Conservation (phyloP, 1,140 invertebrate genomes). For the Dreissena rostriformis region DNA sequence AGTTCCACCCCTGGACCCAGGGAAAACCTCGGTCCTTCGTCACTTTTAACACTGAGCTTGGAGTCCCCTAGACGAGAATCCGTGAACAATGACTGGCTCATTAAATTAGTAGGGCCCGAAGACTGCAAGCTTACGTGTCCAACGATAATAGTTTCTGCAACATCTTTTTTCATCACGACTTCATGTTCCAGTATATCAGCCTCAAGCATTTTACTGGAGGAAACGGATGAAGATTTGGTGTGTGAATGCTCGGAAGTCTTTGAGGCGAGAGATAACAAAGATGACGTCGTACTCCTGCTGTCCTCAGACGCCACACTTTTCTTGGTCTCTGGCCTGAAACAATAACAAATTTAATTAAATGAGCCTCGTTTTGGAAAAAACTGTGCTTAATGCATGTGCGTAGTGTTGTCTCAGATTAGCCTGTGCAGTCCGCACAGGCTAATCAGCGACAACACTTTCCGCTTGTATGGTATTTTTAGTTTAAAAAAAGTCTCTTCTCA, state of each 20-base stretch:
- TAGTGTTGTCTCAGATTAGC: too few species aligned
- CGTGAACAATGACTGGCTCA: constrained; percentile 46
- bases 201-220: constrained; percentile 19
- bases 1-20: constrained; percentile 61
- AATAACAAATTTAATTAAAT: constrained; percentile 18
- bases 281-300: constrained; percentile 50
- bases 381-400: too few species aligned
- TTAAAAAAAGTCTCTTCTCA: too few species aligned
- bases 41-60: constrained; percentile 66
- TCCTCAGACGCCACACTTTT: constrained; percentile 62
- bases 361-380: too few species aligned
- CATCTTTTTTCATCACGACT: not conserved
- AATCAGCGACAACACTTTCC: too few species aligned
- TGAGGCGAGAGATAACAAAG: constrained; percentile 35
- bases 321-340: constrained; percentile 67
- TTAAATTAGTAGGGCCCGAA: constrained; percentile 32
- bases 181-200: constrained; percentile 35
- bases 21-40: constrained; percentile 14
- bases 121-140: constrained; percentile 1
- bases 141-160: not conserved
- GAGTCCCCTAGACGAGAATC: constrained; percentile 39
- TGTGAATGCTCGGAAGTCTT: constrained; percentile 27
- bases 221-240: not conserved
- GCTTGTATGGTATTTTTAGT: too few species aligned
- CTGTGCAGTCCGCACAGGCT: too few species aligned